These are phyloP conservation scores for Acanthococcus lagerstroemiae DNA, from an alignment of 2,888 invertebrate species.

Conservation along the genomic window DNA sequence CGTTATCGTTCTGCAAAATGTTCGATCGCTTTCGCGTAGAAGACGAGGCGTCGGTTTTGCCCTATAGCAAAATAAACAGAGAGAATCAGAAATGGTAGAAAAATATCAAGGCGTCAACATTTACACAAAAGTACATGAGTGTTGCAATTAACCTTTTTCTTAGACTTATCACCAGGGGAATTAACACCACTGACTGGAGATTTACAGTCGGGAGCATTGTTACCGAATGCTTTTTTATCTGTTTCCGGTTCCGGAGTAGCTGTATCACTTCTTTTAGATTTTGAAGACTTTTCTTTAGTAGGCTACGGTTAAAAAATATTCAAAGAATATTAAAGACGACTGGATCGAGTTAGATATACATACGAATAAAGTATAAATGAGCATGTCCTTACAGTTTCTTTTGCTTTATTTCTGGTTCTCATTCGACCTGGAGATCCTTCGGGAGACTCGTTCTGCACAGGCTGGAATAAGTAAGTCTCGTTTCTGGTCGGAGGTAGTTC, in stretches of 20 bases:
- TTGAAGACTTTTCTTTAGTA: conserved; percentile 37
- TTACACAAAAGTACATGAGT: no score
- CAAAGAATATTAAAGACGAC: no score
- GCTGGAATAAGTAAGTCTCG: conserved; percentile 45
- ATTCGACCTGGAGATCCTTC: conserved; percentile 79
- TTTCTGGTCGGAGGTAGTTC: conserved; percentile 52
- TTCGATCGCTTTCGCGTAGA: conserved; percentile 18
- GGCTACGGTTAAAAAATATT: conserved; percentile 35
- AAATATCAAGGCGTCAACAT: neutral
- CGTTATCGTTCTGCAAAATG: conserved; percentile 40
- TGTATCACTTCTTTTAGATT: conserved; percentile 39
- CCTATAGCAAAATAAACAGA: conserved; percentile 2
- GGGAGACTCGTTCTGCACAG: conserved; percentile 52
- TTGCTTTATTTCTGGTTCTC: conserved; percentile 75
- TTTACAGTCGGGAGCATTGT: conserved; percentile 38
- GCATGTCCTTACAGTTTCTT: conserved; percentile 60
- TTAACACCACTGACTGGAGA: conserved; percentile 40
- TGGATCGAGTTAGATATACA: no score
- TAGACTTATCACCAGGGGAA: conserved; percentile 43
- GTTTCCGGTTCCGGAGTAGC: conserved; percentile 41
- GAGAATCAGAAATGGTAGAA: neutral
- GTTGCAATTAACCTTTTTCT: conserved; percentile 38
- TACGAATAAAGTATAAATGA: no score
- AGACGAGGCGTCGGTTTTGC: conserved; percentile 8
- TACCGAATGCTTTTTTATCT: conserved; percentile 39